These are phyloP conservation scores for Anguilla megastoma DNA, from an alignment of 2,797 vertebrate species.

Conservation along the genomic window DNA sequence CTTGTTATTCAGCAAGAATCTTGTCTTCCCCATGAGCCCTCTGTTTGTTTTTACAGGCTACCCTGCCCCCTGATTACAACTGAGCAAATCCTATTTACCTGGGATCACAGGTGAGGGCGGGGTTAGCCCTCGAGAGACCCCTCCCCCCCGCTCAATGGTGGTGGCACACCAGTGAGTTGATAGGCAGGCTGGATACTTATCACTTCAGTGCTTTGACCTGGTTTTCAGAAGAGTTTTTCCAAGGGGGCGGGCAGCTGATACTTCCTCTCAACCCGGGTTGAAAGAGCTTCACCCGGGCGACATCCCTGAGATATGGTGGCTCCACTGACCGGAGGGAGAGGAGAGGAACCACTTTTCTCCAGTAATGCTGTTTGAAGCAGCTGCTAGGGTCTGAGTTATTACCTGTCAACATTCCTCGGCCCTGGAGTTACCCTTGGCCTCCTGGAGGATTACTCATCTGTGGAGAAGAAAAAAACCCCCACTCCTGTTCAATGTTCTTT, in stretches of 20 bases:
- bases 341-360: conserved; percentile 37
- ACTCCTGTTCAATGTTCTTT: conserved; percentile 25
- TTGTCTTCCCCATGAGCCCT: neutral
- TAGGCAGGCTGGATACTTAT: neutral
- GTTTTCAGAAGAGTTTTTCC: neutral
- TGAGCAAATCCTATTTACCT: neutral
- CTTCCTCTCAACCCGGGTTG: neutral
- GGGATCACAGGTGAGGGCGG: neutral
- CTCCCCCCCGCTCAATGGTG: neutral
- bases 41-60: neutral
- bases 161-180: neutral
- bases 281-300: neutral
- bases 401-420: conserved; percentile 46
- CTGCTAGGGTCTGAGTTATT: conserved; percentile 50
- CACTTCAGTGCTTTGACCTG: conserved; percentile 2
- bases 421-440: conserved; percentile 38
- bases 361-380: conserved; percentile 40
- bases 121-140: neutral
- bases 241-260: neutral
- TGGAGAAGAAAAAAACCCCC: neutral
- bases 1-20: neutral
- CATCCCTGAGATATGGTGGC: conserved; percentile 10
- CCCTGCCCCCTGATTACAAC: neutral
- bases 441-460: conserved; percentile 39
- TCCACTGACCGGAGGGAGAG: conserved; percentile 7